Base-by-base conservation (phyloP, 2,888 invertebrate species). In the Adelognathus sp. region DNA sequence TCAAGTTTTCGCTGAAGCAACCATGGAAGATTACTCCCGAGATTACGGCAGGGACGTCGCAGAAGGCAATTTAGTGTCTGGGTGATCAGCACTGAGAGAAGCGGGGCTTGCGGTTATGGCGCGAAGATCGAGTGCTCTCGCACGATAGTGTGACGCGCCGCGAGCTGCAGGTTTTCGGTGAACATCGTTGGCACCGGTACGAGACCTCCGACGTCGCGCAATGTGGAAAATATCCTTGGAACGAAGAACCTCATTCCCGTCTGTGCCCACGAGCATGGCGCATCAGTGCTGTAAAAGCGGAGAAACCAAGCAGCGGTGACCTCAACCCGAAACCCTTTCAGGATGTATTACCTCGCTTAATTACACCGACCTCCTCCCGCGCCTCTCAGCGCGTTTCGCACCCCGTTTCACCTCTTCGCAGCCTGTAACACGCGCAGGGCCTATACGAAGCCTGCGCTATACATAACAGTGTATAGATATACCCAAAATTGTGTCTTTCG, bases 31-130 rank as follows among this genome's bases (percentile, higher is more conserved):
- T 80, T 82, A 82, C 76, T 80, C 70, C 73, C 61, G 73, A 82
- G 80, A 80, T 82, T 80, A 82, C 70, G 63, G 50, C 72, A 78
- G 70, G 75, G n/a, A 72, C 70, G 76, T 58, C 52, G 79, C 73
- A 76, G 70, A 76, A 81, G 78, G 76, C 80, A 82, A 82, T 82
- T 82, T 80, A 82, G 76, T 80, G 76, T 82, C 78, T 82, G 66
- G 69, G 80, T 82, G 81, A 82, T 82, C 78, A 82, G 76, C 66
- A 64, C 66, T 67, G 76, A 69, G 56, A 29, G 33, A 9, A 11
- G 64, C 46, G 69, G 69, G 54, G 71, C 64, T 74, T 80, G 76
- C 67, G 76, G 72, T 82, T 80, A 81, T 81, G 66, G 73, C 73
- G 71, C 58, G 70, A 73, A 80, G 78, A 82, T 82, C 70, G 78